phyloP scores from a whole-genome alignment of 2,888 invertebrate genomes.

The Conchocele bisecta region DNA sequence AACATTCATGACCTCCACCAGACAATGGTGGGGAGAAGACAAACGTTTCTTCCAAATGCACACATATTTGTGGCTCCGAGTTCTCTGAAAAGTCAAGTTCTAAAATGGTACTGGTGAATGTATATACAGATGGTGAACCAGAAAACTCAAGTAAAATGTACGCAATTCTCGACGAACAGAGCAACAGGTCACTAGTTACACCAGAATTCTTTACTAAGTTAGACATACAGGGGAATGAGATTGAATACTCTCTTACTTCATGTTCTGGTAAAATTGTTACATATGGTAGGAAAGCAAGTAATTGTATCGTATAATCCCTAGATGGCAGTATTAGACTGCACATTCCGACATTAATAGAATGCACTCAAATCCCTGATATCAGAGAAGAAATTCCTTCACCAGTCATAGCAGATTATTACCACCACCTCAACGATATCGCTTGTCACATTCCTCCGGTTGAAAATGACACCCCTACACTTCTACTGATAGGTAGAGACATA shows the following conservation, averaged over 20 bases:
- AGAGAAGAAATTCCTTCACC: conserved; percentile 39
- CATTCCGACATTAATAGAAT: conserved; percentile 49
- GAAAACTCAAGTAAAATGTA: conserved; percentile 7
- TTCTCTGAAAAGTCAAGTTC: conserved; percentile 35
- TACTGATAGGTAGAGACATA: conserved; percentile 20
- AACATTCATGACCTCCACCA: background rate
- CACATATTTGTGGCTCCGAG: conserved; percentile 21
- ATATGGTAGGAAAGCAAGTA: conserved; percentile 21
- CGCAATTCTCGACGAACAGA: conserved; percentile 41
- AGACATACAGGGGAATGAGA: background rate
- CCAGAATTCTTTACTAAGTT: conserved; percentile 30
- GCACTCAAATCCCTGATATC: conserved; percentile 21
- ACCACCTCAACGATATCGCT: conserved; percentile 14
- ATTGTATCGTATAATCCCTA: conserved; percentile 23
- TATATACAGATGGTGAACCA: conserved; percentile 11
- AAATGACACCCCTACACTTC: background rate
- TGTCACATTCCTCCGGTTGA: background rate
- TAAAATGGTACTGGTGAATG: conserved; percentile 29
- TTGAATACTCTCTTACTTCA: background rate
- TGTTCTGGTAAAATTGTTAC: background rate
- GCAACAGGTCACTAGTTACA: conserved; percentile 31
- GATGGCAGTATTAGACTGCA: conserved; percentile 23
- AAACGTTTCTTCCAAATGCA: conserved; percentile 12
- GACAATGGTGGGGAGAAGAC: background rate
- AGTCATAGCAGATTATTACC: conserved; percentile 6